Evolutionary conservation across 2,888 invertebrate species (phyloP).

Genomic region (Pachycephus smyrnensis): DNA sequence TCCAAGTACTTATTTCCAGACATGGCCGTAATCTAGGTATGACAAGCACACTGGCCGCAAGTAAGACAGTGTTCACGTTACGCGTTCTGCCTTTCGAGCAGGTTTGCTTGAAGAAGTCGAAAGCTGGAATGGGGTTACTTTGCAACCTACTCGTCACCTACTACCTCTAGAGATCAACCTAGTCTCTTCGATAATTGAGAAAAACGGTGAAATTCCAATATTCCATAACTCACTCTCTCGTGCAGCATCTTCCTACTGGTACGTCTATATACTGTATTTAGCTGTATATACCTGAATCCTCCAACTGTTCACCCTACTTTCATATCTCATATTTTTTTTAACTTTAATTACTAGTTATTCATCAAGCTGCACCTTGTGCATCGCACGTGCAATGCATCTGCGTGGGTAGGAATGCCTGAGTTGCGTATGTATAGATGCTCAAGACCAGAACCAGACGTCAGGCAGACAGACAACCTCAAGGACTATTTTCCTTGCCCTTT

Average conservation of each 20-base stretch:
- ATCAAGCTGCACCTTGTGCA: neutral
- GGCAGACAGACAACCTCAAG: neutral
- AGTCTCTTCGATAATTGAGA: neutral
- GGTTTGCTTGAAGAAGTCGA: neutral
- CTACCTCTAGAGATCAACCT: neutral
- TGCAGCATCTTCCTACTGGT: neutral
- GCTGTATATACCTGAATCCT: neutral
- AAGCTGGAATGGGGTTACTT: neutral
- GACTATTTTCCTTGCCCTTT: neutral
- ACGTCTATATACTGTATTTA: neutral
- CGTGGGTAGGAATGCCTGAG: neutral
- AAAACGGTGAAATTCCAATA: neutral
- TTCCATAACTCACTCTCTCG: neutral
- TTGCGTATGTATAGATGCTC: neutral
- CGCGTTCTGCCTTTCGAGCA: conserved; percentile 5
- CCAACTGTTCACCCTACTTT: neutral
- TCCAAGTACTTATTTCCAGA: conserved; percentile 27
- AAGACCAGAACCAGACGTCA: neutral
- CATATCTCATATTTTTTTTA: neutral
- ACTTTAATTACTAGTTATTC: neutral
- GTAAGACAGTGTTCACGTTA: conserved; percentile 21
- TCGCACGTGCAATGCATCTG: neutral
- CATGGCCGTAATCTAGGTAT: conserved; percentile 11
- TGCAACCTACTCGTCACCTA: neutral
- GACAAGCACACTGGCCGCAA: conserved; percentile 5